Evolutionary conservation across 35 echinoderm and acorn worm species (phyloP).

Genomic region (Nesometra sesokonis): DNA sequence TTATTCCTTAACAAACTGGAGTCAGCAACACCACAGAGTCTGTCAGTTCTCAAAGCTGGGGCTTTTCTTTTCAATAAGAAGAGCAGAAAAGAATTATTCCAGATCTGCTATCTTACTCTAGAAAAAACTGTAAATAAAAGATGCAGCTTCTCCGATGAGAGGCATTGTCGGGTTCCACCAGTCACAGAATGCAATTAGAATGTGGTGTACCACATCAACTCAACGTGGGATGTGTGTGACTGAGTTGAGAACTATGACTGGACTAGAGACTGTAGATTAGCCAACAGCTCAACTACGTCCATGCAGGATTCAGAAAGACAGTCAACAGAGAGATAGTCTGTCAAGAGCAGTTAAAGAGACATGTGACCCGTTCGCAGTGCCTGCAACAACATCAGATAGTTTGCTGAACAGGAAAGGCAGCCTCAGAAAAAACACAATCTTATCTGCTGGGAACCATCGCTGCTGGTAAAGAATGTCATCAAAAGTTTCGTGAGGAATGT

Average conservation of each 20-base stretch:
- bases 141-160: constrained; percentile 68
- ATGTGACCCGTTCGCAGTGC: constrained; percentile 39
- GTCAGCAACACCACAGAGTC: too few species aligned
- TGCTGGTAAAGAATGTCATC: constrained; percentile 20
- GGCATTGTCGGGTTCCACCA: constrained; percentile 32
- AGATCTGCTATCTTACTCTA: constrained; percentile 40
- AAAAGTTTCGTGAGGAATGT: too few species aligned
- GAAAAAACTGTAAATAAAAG: constrained; percentile 56
- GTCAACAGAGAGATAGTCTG: constrained; percentile 9
- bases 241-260: constrained; percentile 23
- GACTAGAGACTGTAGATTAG: constrained; percentile 6
- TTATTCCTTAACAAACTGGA: constrained; percentile 51
- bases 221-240: constrained; percentile 49
- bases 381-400: neutral
- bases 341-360: neutral
- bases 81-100: too few species aligned
- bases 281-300: constrained; percentile 9
- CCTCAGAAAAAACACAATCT: constrained; percentile 1
- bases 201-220: constrained; percentile 48
- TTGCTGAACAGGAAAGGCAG: constrained; percentile 4
- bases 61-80: constrained; percentile 46
- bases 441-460: constrained; percentile 13
- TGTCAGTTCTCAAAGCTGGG: constrained; percentile 16
- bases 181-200: too few species aligned
- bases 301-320: constrained; percentile 32